Evolutionary conservation across 2,113 vertebrate species (phyloP), one percentile per base, ranked within the genome.

Genomic region (Coracopsis vasa): DNA sequence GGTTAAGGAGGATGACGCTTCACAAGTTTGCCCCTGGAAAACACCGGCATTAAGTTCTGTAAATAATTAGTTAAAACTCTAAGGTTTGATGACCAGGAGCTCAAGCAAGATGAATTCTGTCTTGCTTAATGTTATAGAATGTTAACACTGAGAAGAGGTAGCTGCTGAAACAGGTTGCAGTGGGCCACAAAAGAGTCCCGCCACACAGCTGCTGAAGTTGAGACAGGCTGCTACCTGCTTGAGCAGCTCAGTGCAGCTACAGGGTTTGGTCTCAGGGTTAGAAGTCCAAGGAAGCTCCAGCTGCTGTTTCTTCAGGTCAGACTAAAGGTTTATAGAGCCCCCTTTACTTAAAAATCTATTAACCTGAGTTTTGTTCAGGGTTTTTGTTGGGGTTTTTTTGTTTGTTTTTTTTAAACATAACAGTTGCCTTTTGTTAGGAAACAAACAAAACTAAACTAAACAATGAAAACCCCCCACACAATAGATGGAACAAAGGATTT

Each of bases 151-250:
- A 47, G 37, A 71, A 71, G 12, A 35, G 21, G 29, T n/a, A 75
- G 31, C 64, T 53, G n/a, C 62, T 81, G 64, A 50, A 81, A 37
- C 15, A 33, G 29, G 13, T 86, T 71, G 21, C 39, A 27, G 15
- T 0, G 2, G 69, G 37, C 50, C 21, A 15, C 0, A 1, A 28
- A 61, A 18, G 8, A 18, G 10, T 39, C 15, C 28, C 23, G 85
- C 8, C 42, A 70, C 33, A 28, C 14, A n/a, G 33, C 67, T 56
- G 15, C 41, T 67, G 41, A 47, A 54, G 29, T 53, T 0, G 1
- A 72, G n/a, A 31, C 31, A 50, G 62, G 24, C 42, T 56, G 27
- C 62, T 56, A 50, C 20, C 9, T 51, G 28, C 71, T 65, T 65
- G 24, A 50, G 60, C 14, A 39, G 24, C 48, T 70, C 61, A 12